Base-by-base conservation (phyloP, 2,797 vertebrate genomes). In the Chromis chromis region DNA sequence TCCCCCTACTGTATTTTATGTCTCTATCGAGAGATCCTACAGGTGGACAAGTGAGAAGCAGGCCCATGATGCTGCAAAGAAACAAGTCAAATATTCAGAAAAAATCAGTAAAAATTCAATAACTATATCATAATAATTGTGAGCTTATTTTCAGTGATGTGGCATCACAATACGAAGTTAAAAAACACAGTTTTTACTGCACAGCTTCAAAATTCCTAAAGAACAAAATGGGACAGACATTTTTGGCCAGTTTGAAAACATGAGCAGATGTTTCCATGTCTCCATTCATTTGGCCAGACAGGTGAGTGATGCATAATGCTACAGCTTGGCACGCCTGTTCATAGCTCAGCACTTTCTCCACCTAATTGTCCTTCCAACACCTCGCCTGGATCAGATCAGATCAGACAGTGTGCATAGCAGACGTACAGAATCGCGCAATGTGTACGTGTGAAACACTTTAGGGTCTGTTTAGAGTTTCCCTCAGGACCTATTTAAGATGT, bases 281-380 rank as follows among this genome's bases (percentile, higher is more conserved):
- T 90, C 53, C 60, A 85, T 81, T 94, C 94, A 96, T 96, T 95
- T 95, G 83, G 81, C 78, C 70, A 79, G 91, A 94, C 95, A 96
- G 95, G 96, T 97, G 94, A 94, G 89, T 95, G 96, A 96, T 95
- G 92, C 91, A 86, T 91, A 94, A 81, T 94, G 95, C 95, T 95
- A 95, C 86, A 78, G 88, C 89, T 85, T 94, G 95, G 95, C 94
- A 94, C 91, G 85, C 91, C 85, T 86, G 91, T 84, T 88, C 92
- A 92, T 89, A 92, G 90, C 94, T 92, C 91, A 89, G 87, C 86
- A 92, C 93, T 91, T 94, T 94, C 93, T 94, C 81, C 91, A 52
- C 86, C 42, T 96, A 96, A 97, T 95, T 96, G 94, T 94, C 92
- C 91, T 95, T 95, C 95, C 95, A 94, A 92, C 90, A 86, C 82